Evolutionary conservation across 2,113 vertebrate species (phyloP).

Genomic region (Bubo blakistoni): DNA sequence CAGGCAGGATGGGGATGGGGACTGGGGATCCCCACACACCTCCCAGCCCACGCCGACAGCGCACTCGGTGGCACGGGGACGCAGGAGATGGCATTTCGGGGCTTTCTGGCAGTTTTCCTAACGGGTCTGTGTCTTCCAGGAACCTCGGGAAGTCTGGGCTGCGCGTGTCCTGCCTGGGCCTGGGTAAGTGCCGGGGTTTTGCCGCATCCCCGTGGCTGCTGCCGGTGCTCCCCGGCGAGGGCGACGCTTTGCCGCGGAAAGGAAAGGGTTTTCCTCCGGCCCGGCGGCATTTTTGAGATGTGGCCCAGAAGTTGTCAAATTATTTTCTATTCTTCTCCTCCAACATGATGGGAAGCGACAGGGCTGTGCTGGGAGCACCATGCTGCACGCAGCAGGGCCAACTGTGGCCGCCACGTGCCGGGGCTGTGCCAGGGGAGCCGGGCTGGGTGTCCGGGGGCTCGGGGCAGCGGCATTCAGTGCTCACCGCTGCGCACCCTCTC

Average conservation of each 20-base stretch:
- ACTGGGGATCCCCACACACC: no score
- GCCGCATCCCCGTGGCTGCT: neutral
- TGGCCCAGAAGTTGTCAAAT: neutral
- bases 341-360: neutral
- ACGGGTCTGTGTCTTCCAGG: constrained; percentile 75
- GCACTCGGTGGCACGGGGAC: neutral
- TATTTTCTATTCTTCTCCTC: neutral
- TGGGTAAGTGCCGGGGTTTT: constrained; percentile 81
- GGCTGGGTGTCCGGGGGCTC: neutral
- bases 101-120: neutral
- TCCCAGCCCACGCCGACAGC: accelerated
- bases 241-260: neutral
- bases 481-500: neutral
- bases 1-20: neutral
- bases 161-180: constrained; percentile 95
- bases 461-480: accelerated
- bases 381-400: neutral
- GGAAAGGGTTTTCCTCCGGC: constrained; percentile 3
- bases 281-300: neutral
- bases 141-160: constrained; percentile 97
- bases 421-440: neutral
- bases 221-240: neutral
- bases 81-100: neutral
- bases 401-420: neutral
- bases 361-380: neutral